phyloP scores from a whole-genome alignment of 1,140 invertebrate genomes.

The Halictus rubicundus region DNA sequence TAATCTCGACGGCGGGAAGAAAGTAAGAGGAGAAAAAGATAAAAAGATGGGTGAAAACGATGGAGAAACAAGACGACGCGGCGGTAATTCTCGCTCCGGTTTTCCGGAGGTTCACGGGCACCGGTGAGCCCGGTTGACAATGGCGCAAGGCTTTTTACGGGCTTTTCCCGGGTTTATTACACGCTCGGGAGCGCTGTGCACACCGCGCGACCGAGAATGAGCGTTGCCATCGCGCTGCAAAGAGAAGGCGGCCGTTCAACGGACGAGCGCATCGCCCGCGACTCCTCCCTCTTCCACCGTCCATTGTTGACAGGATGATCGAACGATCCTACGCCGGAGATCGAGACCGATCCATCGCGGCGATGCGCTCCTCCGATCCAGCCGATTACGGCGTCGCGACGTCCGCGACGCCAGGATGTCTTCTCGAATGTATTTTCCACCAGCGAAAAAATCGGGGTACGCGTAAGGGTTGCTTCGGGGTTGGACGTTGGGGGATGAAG shows the following conservation, averaged over 20 bases:
- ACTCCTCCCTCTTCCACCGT: constrained; percentile 10
- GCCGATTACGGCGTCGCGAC: constrained; percentile 36
- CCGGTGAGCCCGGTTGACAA: constrained; percentile 4
- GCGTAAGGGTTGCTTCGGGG: too few species aligned
- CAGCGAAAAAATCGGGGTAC: constrained; percentile 30
- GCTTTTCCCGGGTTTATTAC: neutral
- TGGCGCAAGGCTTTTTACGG: constrained; percentile 1
- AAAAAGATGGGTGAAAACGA: too few species aligned
- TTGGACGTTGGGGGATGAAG: too few species aligned
- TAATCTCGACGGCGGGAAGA: neutral
- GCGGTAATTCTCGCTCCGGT: neutral
- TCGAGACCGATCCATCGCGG: constrained; percentile 10
- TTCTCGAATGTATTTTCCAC: constrained; percentile 23
- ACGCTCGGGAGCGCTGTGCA: too few species aligned
- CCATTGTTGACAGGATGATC: too few species aligned
- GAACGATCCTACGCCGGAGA: neutral
- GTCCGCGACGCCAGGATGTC: constrained; percentile 43
- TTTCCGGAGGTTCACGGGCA: neutral
- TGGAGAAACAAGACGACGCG: neutral
- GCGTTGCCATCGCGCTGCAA: constrained; percentile 59
- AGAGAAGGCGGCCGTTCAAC: constrained; percentile 19
- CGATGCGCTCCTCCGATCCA: constrained; percentile 39
- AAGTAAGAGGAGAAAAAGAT: neutral
- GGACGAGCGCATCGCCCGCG: constrained; percentile 28
- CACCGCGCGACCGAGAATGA: too few species aligned